Conservation (phyloP, 2,888 invertebrate species). For the Drosophila borealis region DNA sequence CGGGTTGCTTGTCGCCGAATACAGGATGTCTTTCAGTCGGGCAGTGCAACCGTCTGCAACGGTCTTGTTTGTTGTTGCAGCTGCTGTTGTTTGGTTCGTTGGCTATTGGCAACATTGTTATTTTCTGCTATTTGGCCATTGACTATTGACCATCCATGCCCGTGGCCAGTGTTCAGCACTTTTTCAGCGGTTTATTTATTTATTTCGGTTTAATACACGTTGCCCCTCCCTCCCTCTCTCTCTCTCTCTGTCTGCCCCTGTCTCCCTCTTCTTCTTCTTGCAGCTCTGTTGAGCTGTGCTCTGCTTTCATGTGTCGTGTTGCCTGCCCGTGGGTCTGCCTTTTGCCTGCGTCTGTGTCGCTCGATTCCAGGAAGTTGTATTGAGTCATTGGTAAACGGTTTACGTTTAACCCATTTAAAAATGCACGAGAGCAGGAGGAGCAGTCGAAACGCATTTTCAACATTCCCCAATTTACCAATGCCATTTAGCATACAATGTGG, state of each 20-base stretch:
- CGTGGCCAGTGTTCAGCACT: constrained; percentile 49
- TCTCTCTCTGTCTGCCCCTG: background rate
- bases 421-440: constrained; percentile 46
- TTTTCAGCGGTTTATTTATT: constrained; percentile 74
- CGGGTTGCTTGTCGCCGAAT: no score
- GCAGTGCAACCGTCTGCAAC: no score
- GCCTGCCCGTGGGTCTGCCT: constrained; percentile 6
- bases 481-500: constrained; percentile 74
- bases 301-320: constrained; percentile 9
- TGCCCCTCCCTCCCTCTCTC: constrained; percentile 14
- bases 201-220: constrained; percentile 77
- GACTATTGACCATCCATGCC: constrained; percentile 68
- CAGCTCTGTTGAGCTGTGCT: background rate
- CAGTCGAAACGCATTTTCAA: constrained; percentile 61
- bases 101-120: constrained; percentile 79
- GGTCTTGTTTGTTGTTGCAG: constrained; percentile 26
- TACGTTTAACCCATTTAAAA: constrained; percentile 81
- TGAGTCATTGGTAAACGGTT: constrained; percentile 81
- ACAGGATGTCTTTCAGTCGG: no score
- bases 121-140: constrained; percentile 78
- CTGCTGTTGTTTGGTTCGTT: constrained; percentile 73
- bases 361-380: constrained; percentile 71
- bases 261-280: background rate
- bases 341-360: constrained; percentile 8
- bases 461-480: constrained; percentile 55